These are phyloP conservation scores for Embiotoca jacksoni DNA, from an alignment of 2,113 vertebrate species.

Conservation along the genomic window DNA sequence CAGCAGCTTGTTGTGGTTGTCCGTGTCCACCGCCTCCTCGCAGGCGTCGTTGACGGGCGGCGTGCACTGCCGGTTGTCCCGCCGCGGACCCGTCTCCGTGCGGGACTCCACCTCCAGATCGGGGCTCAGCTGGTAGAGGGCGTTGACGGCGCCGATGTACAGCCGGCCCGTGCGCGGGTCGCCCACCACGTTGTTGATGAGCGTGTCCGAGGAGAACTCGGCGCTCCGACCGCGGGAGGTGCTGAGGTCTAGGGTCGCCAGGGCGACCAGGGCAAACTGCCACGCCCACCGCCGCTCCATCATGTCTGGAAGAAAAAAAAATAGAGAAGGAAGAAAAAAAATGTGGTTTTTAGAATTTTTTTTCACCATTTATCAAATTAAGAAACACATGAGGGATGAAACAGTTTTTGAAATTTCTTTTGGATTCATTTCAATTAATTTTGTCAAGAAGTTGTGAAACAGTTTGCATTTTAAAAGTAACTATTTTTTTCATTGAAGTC, in stretches of 20 bases:
- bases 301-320: constrained; percentile 61
- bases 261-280: constrained; percentile 42
- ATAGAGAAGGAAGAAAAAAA: neutral
- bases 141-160: constrained; percentile 93
- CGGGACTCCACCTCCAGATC: constrained; percentile 75
- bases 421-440: too few relatives aligned
- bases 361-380: too few relatives aligned
- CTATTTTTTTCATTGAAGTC: too few relatives aligned
- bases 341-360: too few relatives aligned
- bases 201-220: constrained; percentile 77
- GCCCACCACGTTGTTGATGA: constrained; percentile 91
- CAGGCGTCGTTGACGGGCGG: constrained; percentile 91
- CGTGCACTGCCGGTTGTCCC: constrained; percentile 91
- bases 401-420: too few relatives aligned
- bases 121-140: constrained; percentile 88
- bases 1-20: constrained; percentile 94
- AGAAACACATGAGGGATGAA: too few relatives aligned
- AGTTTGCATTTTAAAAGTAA: too few relatives aligned
- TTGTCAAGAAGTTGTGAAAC: too few relatives aligned
- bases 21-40: constrained; percentile 77
- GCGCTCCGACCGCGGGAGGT: constrained; percentile 38
- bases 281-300: constrained; percentile 77
- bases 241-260: constrained; percentile 35
- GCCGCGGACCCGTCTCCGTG: constrained; percentile 82
- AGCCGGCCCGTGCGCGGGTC: constrained; percentile 86